Evolutionary conservation across 64 coral and sea anemone genomes (phyloP), one percentile per base, ranked within the genome.

Genomic region (Exaiptasia diaphana): DNA sequence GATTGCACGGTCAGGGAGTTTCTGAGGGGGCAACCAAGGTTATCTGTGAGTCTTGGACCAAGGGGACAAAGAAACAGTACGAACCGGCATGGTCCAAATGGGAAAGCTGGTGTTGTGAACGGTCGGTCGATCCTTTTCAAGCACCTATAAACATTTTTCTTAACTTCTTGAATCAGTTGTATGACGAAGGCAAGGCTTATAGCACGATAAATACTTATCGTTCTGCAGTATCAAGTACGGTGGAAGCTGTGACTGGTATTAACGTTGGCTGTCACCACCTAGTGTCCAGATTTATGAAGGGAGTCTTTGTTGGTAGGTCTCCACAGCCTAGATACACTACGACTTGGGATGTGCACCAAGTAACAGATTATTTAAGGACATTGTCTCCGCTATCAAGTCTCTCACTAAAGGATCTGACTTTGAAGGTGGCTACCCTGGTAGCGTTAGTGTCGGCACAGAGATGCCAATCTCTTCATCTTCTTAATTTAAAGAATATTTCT

Each of bases 51-150:
- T 63, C 87, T 20, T 90, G 78, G 87, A 25, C 76, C 13, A 30
- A 64, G 38, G 88, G 79, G 38, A 87, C 85, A 20, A 67, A 79
- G 33, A 45, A 50, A 84, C 14, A 80, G 23, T 90, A 76, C 48
- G 35, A 73, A 54, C 39, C 70, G 34, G 62, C 79, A 34, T 90
- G 88, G 88, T 39, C 36, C 12, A 50, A 63, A 62, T 83, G 79
- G 79, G 34, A 38, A 68, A 67, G 79, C 79, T 83, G 79, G 88
- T 90, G 88, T 76, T 41, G 49, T 45, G 61, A 49, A 75, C 38
- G 58, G 59, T 27, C 80, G 59, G 40, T 75, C 64, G 73, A 90
- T 90, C 49, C 88, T 45, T 65, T 83, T 83, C 76, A 67, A 37
- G 62, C 88, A 32, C 21, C 79, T 90, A 31, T 83, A 44, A 46